Percentiles rank a stretch among this genome's conserved stretches.
These are phyloP conservation scores for Eristalis intricaria DNA, from an alignment of 2,888 invertebrate genomes.

Conservation along the genomic window DNA sequence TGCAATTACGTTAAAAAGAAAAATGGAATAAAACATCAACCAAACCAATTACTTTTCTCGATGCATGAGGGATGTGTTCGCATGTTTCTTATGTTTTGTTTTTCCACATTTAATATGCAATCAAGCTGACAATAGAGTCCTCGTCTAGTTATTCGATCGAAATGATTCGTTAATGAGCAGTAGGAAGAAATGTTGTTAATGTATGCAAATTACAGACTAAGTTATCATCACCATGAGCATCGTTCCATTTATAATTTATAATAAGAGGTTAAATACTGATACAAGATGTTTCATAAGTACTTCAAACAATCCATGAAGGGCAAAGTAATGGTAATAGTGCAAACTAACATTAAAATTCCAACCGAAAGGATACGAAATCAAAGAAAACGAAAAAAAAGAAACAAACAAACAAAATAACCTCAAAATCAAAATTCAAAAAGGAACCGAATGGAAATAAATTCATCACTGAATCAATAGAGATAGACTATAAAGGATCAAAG, in stretches of 20 bases:
- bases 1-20: constrained; percentile 2
- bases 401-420: neutral
- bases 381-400: neutral
- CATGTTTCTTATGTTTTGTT: neutral
- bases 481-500: constrained; percentile 2
- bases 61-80: neutral
- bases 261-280: constrained; percentile 37
- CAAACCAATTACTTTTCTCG: neutral
- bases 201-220: constrained; percentile 60
- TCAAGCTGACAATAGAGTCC: constrained; percentile 25
- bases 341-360: constrained; percentile 59
- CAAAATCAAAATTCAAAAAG: constrained; percentile 6
- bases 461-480: constrained; percentile 17
- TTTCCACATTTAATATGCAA: neutral
- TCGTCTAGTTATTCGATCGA: constrained; percentile 25
- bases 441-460: constrained; percentile 38
- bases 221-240: constrained; percentile 57
- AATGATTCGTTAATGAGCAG: constrained; percentile 47
- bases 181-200: constrained; percentile 26
- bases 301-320: constrained; percentile 64
- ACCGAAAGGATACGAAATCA: constrained; percentile 16
- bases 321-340: constrained; percentile 64
- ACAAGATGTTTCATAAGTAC: constrained; percentile 36
- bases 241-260: constrained; percentile 44
- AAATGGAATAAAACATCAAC: neutral